Evolutionary conservation across 2,797 vertebrate species (phyloP).

Genomic region (Parauchenoglanis punctatus): DNA sequence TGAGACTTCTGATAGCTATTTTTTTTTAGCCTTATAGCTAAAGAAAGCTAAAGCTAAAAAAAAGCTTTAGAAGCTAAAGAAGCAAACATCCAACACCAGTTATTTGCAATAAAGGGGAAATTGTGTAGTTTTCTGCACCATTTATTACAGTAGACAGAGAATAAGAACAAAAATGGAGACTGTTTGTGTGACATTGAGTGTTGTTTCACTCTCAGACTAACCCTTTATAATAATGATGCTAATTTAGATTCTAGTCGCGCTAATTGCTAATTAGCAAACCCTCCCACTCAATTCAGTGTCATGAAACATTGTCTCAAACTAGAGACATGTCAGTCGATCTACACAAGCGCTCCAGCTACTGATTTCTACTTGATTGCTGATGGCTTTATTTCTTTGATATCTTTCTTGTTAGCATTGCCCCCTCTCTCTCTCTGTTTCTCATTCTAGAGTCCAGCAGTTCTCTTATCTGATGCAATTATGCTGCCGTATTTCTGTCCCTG

Average conservation of each 20-base stretch:
- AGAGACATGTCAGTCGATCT: not conserved
- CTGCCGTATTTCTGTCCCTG: slow-evolving; percentile 4
- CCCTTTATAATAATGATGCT: not conserved
- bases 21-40: too few species aligned
- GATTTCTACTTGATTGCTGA: not conserved
- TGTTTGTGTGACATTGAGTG: not conserved
- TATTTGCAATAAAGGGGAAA: not conserved
- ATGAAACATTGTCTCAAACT: slow-evolving; percentile 32
- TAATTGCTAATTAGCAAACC: slow-evolving; percentile 63
- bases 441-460: slow-evolving; percentile 28
- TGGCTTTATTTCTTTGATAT: slow-evolving; percentile 20
- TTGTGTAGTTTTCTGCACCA: too few species aligned
- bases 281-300: slow-evolving; percentile 53
- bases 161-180: not conserved
- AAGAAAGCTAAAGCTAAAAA: too few species aligned
- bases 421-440: slow-evolving; percentile 33
- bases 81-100: not conserved
- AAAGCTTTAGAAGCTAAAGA: not conserved
- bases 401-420: slow-evolving; percentile 40
- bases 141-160: not conserved
- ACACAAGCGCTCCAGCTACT: not conserved
- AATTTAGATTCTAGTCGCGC: slow-evolving; percentile 8
- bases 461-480: not conserved
- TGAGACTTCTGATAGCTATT: not conserved
- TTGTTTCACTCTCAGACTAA: not conserved